Conservation (phyloP, 2,113 vertebrate species). For the Muntiacus reevesi region DNA sequence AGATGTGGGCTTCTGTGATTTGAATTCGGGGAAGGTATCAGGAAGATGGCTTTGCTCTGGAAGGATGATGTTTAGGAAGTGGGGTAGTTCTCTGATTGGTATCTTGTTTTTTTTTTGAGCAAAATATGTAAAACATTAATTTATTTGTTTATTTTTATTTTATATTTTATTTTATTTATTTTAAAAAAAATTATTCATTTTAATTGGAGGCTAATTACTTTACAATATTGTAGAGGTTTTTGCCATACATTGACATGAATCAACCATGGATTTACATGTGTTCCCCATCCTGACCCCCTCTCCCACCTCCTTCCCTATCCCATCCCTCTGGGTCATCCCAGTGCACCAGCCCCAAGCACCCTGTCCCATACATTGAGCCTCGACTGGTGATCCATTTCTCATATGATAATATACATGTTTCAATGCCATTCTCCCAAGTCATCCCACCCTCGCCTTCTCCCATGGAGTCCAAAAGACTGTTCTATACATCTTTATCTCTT, state of each 20-base stretch:
- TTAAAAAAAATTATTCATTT: neutral
- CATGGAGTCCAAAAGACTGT: neutral
- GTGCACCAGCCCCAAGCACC: neutral
- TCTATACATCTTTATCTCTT: neutral
- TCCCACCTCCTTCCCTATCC: neutral
- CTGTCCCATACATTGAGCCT: neutral
- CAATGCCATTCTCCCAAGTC: neutral
- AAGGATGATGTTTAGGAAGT: neutral
- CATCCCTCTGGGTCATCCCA: neutral
- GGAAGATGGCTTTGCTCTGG: neutral
- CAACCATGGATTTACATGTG: neutral
- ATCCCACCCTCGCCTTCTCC: neutral
- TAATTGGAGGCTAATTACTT: neutral
- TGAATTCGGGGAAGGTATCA: neutral
- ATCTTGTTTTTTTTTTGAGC: neutral
- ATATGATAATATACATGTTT: neutral
- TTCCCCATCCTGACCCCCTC: neutral
- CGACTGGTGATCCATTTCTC: fast-evolving
- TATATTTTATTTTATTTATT: neutral
- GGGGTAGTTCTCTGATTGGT: neutral
- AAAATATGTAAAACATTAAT: neutral
- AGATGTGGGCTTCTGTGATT: neutral
- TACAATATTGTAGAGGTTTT: neutral
- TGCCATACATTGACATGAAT: neutral
- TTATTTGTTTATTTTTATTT: neutral